Evolutionary conservation across 2,888 invertebrate genomes (phyloP).

Genomic region (Frankliniella intonsa): DNA sequence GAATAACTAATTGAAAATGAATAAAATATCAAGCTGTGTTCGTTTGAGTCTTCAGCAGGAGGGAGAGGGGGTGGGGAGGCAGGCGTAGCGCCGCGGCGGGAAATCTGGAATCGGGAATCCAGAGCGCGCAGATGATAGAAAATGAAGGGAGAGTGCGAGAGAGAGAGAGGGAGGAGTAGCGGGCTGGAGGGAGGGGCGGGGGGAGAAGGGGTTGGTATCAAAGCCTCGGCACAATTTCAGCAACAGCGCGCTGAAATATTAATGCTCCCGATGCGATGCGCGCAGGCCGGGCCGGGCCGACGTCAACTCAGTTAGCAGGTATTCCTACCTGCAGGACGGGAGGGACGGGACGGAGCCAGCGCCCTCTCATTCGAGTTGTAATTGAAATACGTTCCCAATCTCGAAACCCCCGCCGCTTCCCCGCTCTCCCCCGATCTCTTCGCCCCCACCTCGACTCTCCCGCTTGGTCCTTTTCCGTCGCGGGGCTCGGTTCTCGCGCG

Average conservation of each 20-base stretch:
- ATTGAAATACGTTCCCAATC: conserved; percentile 15
- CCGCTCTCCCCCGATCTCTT: background rate
- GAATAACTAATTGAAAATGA: conserved; percentile 27
- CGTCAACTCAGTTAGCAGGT: conserved; percentile 24
- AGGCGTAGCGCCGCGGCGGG: background rate
- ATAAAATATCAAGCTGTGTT: conserved; percentile 25
- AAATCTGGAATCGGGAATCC: conserved; percentile 26
- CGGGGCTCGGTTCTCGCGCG: no score
- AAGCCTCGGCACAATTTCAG: conserved; percentile 9
- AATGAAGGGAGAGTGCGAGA: background rate
- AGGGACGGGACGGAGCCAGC: no score
- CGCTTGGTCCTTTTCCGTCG: background rate
- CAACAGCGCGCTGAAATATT: conserved; percentile 13
- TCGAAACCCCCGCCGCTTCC: background rate
- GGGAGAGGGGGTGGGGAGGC: background rate
- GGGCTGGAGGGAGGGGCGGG: background rate
- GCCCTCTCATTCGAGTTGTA: background rate
- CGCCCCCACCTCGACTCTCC: background rate
- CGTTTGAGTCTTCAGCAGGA: conserved; percentile 18
- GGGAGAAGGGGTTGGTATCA: conserved; percentile 15
- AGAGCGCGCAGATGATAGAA: conserved; percentile 7
- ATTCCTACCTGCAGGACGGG: conserved; percentile 5
- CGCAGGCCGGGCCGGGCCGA: background rate
- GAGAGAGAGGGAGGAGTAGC: background rate
- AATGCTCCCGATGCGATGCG: background rate